A percentile compares a stretch with the other conserved stretches of the same genome.
Evolutionary conservation across 2,888 invertebrate genomes (phyloP).

Genomic region (Tiliacea citrago): DNA sequence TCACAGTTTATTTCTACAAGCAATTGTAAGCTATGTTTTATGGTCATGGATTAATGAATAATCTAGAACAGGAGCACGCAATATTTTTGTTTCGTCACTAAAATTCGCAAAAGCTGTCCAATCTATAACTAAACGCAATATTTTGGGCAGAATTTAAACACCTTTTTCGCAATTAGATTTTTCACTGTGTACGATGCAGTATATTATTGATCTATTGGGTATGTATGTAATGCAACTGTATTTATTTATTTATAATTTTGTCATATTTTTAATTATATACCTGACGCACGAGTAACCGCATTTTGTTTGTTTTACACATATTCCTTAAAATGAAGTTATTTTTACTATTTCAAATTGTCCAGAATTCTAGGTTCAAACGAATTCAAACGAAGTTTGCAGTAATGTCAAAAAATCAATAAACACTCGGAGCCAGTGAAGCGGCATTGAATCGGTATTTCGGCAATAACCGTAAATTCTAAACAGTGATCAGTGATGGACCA

Average conservation of each 20-base stretch:
- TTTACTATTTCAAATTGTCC: conserved; percentile 40
- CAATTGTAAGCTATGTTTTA: not conserved
- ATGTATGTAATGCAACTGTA: conserved; percentile 19
- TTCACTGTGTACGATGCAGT: conserved; percentile 31
- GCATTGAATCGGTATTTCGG: conserved; percentile 7
- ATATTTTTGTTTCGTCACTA: not conserved
- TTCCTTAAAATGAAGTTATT: conserved; percentile 18
- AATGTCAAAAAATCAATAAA: conserved; percentile 83
- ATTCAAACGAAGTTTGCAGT: conserved; percentile 67
- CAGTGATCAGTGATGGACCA: too few relatives aligned
- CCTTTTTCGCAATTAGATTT: conserved; percentile 44
- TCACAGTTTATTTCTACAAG: not conserved
- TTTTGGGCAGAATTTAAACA: conserved; percentile 11
- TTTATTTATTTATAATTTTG: conserved; percentile 15
- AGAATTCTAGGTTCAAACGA: conserved; percentile 32
- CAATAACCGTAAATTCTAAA: conserved; percentile 32
- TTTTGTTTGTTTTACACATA: conserved; percentile 51
- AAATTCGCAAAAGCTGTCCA: conserved; percentile 38
- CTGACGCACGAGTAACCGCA: conserved; percentile 58
- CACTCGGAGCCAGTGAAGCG: conserved; percentile 51
- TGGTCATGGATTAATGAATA: conserved; percentile 1
- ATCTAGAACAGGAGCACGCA: conserved; percentile 16
- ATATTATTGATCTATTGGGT: conserved; percentile 12
- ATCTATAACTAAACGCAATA: conserved; percentile 4
- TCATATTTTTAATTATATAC: conserved; percentile 41